These are phyloP conservation scores for Vanessa cardui DNA, from an alignment of 2,888 invertebrate species.

Conservation along the genomic window DNA sequence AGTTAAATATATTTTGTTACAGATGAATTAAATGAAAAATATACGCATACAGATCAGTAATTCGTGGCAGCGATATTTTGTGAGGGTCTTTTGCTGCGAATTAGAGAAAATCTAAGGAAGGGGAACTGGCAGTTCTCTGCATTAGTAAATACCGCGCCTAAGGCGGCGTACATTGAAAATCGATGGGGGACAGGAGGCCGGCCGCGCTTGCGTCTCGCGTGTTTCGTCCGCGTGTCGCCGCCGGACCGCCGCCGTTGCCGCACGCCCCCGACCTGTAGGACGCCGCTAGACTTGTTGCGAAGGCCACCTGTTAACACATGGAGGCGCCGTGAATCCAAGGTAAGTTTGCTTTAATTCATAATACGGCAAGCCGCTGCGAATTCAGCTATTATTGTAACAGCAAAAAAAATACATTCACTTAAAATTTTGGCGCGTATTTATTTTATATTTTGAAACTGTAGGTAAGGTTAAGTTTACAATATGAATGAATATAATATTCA, in stretches of 20 bases:
- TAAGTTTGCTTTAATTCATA: slow-evolving; percentile 49
- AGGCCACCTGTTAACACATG: slow-evolving; percentile 77
- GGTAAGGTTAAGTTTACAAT: not conserved
- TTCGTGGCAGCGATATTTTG: slow-evolving; percentile 17
- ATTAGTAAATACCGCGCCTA: slow-evolving; percentile 74
- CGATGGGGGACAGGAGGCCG: slow-evolving; percentile 64
- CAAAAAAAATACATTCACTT: slow-evolving; percentile 5
- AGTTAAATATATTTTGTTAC: too few relatives aligned
- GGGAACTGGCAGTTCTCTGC: slow-evolving; percentile 65
- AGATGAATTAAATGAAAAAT: not conserved
- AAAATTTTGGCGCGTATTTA: slow-evolving; percentile 29
- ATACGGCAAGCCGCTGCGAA: slow-evolving; percentile 32
- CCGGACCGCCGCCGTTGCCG: slow-evolving; percentile 63
- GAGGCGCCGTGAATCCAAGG: slow-evolving; percentile 70
- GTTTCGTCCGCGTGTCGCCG: slow-evolving; percentile 47
- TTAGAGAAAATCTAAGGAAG: slow-evolving; percentile 65
- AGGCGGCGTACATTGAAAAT: slow-evolving; percentile 70
- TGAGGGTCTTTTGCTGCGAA: slow-evolving; percentile 46
- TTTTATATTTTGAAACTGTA: slow-evolving; percentile 8
- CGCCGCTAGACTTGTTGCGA: slow-evolving; percentile 73
- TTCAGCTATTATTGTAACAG: slow-evolving; percentile 17
- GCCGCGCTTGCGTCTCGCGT: slow-evolving; percentile 60
- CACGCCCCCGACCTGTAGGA: slow-evolving; percentile 66
- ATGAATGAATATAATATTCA: not conserved
- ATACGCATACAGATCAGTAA: slow-evolving; percentile 5